Base-by-base conservation (phyloP, 2,797 vertebrate species). In the Borostomias antarcticus region DNA sequence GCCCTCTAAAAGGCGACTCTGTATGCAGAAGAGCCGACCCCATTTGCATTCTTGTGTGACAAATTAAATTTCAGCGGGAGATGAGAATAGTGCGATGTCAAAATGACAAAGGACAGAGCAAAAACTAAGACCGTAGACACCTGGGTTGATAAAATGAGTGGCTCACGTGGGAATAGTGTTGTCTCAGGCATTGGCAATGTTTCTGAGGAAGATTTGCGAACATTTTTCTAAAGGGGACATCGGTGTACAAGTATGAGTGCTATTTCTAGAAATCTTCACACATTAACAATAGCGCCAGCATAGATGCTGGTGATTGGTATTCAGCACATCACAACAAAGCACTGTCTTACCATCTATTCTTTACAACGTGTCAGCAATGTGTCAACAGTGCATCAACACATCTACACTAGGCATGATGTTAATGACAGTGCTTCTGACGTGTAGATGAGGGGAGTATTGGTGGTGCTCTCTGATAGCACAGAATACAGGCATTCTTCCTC, bases 31-130 rank as follows among this genome's bases (percentile, higher is more conserved):
- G 85, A 78, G 71, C 80, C 73, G 76, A 65, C 81, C 79, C 73
- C 82, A 85, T 90, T 90, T 88, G 82, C 84, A 89, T 87, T 88
- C 80, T 76, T 76, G 80, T 83, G 85, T 86, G 82, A 85, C 86
- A 87, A 88, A 90, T 89, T 84, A 53, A 78, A 82, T 86, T 84
- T 83, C 62, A 69, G 82, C 73, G 75, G 73, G 76, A 82, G 80
- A 78, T 78, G 79, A 85, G 74, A 64, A 29, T 58, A 56, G 73
- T 73, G 53, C 37, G 75, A 71, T 77, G 74, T 80, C 76, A 74
- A 67, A 77, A 60, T 68, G 70, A 78, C 77, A 85, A 80, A 81
- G 65, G 65, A 73, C 68, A 5, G 68, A 75, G 53, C n/a, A 15
- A 58, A 58, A 68, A 69, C 45, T 43, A 47, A 13, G 64, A 15